phyloP scores from a whole-genome alignment of 1,140 invertebrate genomes.

The Leguminivora glycinivorella region DNA sequence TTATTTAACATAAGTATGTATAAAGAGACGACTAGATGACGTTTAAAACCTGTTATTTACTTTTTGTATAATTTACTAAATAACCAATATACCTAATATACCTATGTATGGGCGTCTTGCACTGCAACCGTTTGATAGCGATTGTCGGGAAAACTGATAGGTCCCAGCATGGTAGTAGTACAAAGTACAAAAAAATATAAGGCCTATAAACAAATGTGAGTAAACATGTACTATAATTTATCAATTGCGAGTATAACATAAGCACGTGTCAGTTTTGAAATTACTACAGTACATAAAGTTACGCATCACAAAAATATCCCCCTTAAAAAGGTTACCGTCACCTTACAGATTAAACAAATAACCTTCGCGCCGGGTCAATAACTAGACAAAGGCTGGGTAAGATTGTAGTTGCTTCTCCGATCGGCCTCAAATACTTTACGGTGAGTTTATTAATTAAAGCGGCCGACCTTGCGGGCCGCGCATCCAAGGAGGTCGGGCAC shows the following conservation, averaged over 20 bases:
- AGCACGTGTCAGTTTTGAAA: too few species aligned
- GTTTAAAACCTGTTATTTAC: background rate
- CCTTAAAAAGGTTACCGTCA: background rate
- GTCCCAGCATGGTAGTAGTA: background rate
- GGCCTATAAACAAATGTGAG: too few species aligned
- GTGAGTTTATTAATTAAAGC: conserved; percentile 79
- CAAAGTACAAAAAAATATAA: background rate
- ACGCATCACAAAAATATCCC: background rate
- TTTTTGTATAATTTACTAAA: too few species aligned
- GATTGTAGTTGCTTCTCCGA: conserved; percentile 70
- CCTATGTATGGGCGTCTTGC: too few species aligned
- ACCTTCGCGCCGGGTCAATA: conserved; percentile 65
- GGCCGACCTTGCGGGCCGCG: conserved; percentile 75
- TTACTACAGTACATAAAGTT: background rate
- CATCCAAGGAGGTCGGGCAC: conserved; percentile 74
- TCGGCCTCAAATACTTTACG: conserved; percentile 77
- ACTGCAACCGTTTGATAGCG: background rate
- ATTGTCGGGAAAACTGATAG: background rate
- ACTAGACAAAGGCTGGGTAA: conserved; percentile 73
- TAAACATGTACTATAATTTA: too few species aligned
- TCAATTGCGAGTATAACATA: too few species aligned
- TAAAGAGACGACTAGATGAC: background rate
- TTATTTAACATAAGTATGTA: background rate
- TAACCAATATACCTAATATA: too few species aligned
- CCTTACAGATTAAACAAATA: conserved; percentile 49